Percentiles rank a stretch among this genome's conserved stretches.
Conservation (phyloP, 2,888 invertebrate genomes). For the Arrhopalites spinosus region DNA sequence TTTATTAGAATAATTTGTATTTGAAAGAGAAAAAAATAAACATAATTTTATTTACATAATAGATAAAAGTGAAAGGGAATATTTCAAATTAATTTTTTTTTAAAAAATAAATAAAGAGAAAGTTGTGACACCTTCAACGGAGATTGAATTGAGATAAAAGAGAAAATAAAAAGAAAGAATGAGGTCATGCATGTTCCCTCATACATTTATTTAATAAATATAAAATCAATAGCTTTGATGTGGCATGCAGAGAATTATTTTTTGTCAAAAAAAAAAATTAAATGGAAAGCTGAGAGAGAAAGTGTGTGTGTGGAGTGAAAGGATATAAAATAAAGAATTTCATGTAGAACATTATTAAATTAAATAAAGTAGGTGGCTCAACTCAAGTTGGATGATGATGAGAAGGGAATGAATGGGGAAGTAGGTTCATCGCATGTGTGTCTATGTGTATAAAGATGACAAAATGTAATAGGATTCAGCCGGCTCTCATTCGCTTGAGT, state of each 20-base stretch:
- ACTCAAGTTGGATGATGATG: background rate
- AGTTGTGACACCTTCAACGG: background rate
- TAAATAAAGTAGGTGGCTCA: too few species aligned
- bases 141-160: background rate
- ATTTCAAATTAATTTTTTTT: too few species aligned
- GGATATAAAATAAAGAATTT: background rate
- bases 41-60: too few species aligned
- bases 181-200: background rate
- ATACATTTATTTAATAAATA: background rate
- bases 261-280: background rate
- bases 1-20: too few species aligned
- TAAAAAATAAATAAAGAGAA: background rate
- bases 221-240: background rate
- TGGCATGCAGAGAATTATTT: background rate
- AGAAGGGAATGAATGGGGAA: background rate
- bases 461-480: slow-evolving; percentile 4
- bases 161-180: background rate
- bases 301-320: background rate
- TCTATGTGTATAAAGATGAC: background rate
- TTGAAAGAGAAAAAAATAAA: too few species aligned
- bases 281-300: background rate
- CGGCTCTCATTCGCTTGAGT: background rate
- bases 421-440: too few species aligned
- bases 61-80: too few species aligned
- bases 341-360: too few species aligned